phyloP scores from a whole-genome alignment of 2,113 vertebrate genomes.

The Turdus rufiventris region DNA sequence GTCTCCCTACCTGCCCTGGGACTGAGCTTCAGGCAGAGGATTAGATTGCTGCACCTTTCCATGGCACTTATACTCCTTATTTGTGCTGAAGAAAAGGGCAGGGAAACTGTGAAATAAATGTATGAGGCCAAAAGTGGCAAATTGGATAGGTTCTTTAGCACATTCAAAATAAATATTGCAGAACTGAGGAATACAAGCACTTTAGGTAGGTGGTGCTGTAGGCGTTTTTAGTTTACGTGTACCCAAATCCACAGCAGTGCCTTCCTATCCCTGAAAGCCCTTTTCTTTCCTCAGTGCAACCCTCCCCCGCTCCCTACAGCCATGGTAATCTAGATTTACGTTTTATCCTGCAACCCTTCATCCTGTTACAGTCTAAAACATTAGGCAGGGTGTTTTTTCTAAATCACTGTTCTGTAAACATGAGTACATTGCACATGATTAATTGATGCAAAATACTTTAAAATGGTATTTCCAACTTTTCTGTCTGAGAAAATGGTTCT shows the following conservation, averaged over 20 bases:
- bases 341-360: not conserved
- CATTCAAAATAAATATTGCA: not conserved
- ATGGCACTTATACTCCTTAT: not conserved
- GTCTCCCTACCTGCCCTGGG: not conserved
- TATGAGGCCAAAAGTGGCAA: not conserved
- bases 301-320: fast-evolving
- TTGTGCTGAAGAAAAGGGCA: not conserved
- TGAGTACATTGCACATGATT: not conserved
- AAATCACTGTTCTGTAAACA: not conserved
- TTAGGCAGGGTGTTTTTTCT: not conserved
- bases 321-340: not conserved
- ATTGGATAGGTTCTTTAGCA: not conserved
- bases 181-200: not conserved
- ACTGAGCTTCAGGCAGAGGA: not conserved
- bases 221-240: not conserved
- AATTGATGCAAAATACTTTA: not conserved
- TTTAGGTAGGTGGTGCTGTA: not conserved
- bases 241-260: not conserved
- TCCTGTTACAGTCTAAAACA: not conserved
- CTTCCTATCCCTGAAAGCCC: not conserved
- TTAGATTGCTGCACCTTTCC: not conserved
- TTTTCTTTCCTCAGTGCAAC: not conserved
- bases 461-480: not conserved
- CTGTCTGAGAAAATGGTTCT: not conserved
- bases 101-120: not conserved